phyloP scores from a whole-genome alignment of 2,888 invertebrate genomes.

The Trissolcus brochymenae region DNA sequence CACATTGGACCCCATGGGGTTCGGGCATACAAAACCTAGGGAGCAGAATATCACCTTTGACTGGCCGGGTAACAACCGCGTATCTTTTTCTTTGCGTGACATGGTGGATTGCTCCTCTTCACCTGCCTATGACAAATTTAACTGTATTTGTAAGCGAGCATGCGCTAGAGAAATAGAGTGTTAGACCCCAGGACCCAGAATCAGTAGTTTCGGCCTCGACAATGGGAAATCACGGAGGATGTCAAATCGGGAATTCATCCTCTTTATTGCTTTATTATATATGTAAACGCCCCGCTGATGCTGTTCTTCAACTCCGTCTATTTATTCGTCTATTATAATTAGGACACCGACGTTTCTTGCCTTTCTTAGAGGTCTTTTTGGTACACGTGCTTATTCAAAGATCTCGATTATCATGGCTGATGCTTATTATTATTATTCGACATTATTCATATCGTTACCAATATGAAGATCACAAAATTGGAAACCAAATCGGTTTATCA shows the following conservation, averaged over 20 bases:
- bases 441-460: too few relatives aligned
- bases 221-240: conserved; percentile 64
- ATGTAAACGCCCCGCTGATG: conserved; percentile 14
- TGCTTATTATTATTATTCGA: too few relatives aligned
- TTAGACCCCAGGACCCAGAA: conserved; percentile 15
- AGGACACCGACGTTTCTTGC: not conserved
- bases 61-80: conserved; percentile 61
- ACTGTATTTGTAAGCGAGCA: conserved; percentile 63
- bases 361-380: too few relatives aligned
- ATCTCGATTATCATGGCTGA: conserved; percentile 11
- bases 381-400: too few relatives aligned
- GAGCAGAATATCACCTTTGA: conserved; percentile 44
- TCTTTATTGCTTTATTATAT: conserved; percentile 44
- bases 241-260: conserved; percentile 66
- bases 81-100: conserved; percentile 65
- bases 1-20: conserved; percentile 53
- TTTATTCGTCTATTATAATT: conserved; percentile 33
- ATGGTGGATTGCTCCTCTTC: conserved; percentile 60
- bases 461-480: too few relatives aligned
- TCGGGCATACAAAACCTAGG: conserved; percentile 33
- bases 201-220: conserved; percentile 41
- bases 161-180: conserved; percentile 22
- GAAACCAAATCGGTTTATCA: too few relatives aligned
- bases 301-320: conserved; percentile 24
- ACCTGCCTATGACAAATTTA: conserved; percentile 73